Percentiles rank a stretch among this genome's conserved stretches.
Conservation (phyloP, 2,888 invertebrate genomes). For the Mamestra brassicae region DNA sequence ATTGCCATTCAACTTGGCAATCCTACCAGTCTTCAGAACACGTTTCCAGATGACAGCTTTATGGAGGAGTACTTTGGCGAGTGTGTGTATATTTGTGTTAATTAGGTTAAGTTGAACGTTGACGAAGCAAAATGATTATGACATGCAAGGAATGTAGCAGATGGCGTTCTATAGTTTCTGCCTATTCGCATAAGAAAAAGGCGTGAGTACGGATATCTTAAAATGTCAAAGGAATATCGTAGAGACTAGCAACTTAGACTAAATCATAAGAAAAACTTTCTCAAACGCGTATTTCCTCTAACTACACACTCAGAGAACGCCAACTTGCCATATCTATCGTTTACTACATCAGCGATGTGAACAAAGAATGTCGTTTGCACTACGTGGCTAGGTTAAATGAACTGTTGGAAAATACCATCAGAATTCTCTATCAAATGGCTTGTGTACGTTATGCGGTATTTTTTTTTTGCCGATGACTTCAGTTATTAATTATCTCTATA, state of each 20-base stretch:
- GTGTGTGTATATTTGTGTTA: too few relatives aligned
- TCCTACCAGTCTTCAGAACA: too few relatives aligned
- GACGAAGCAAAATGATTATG: too few relatives aligned
- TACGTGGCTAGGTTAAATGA: conserved; percentile 42
- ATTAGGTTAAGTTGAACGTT: too few relatives aligned
- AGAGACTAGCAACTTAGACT: background rate
- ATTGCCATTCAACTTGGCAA: too few relatives aligned
- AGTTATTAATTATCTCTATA: background rate
- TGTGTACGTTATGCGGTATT: background rate
- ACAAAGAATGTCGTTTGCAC: conserved; percentile 41
- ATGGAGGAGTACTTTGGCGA: too few relatives aligned
- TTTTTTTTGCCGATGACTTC: background rate
- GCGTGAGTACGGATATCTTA: too few relatives aligned
- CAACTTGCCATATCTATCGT: conserved; percentile 1
- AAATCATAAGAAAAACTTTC: background rate
- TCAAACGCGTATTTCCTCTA: background rate
- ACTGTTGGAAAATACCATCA: conserved; percentile 11
- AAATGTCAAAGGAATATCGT: background rate
- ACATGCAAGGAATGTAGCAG: too few relatives aligned
- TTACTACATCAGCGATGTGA: conserved; percentile 4
- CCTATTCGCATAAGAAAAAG: too few relatives aligned
- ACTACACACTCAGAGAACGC: background rate
- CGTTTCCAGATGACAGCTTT: too few relatives aligned
- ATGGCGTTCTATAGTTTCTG: too few relatives aligned
- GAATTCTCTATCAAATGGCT: conserved; percentile 9